Percentiles rank a stretch among this genome's conserved stretches.
Conservation (phyloP, 1,140 invertebrate genomes). For the Galleria mellonella region DNA sequence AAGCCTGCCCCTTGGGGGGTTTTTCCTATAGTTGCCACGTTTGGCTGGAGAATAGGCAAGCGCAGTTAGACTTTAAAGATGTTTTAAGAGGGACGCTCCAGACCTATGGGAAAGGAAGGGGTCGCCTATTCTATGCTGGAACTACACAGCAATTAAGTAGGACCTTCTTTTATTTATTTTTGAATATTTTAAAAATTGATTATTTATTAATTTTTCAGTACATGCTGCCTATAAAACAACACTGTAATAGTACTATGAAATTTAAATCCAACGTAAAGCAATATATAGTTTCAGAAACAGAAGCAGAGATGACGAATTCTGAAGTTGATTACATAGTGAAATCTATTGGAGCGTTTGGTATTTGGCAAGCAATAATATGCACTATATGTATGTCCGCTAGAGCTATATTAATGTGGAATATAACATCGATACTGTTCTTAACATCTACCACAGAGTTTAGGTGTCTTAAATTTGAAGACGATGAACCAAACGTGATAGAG, state of each 20-base stretch:
- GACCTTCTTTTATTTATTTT: too few species aligned
- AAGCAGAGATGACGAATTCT: constrained; percentile 2
- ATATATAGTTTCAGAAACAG: constrained; percentile 1
- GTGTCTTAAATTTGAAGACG: constrained; percentile 25
- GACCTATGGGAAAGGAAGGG: too few species aligned
- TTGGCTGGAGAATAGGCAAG: too few species aligned
- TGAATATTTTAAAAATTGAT: too few species aligned
- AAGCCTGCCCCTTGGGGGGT: too few species aligned
- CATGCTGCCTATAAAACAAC: too few species aligned
- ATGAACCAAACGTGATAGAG: constrained; percentile 8
- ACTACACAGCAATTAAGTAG: too few species aligned
- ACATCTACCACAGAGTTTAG: constrained; percentile 27
- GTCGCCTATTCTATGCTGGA: too few species aligned
- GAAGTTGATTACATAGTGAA: constrained; percentile 36
- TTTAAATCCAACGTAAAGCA: background rate
- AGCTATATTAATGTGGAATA: constrained; percentile 27
- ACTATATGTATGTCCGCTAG: constrained; percentile 14
- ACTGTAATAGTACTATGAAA: background rate
- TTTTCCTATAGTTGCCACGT: too few species aligned
- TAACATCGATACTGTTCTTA: constrained; percentile 31
- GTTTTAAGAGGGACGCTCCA: too few species aligned
- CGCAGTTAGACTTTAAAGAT: too few species aligned
- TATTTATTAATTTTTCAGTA: background rate
- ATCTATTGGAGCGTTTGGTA: constrained; percentile 27
- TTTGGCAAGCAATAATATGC: constrained; percentile 26